Conservation (phyloP, 1,140 invertebrate species). For the Neodiprion fabricii region DNA sequence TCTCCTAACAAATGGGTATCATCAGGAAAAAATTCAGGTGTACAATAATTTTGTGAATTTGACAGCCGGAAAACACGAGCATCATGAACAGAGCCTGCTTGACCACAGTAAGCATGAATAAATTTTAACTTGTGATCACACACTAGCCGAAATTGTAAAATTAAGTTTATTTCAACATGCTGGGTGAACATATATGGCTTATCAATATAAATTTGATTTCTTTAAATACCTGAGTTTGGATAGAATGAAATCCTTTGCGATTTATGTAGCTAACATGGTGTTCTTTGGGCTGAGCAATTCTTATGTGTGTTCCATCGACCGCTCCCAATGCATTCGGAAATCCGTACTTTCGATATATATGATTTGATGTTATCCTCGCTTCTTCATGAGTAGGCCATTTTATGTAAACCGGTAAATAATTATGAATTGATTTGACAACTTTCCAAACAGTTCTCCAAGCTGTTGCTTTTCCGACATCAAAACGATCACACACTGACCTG, state of each 20-base stretch:
- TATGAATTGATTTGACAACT: constrained; percentile 20
- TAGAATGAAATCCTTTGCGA: constrained; percentile 35
- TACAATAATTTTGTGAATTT: constrained; percentile 24
- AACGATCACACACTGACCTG: neutral
- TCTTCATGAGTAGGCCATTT: constrained; percentile 25
- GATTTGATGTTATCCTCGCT: constrained; percentile 16
- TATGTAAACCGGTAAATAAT: constrained; percentile 12
- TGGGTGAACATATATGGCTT: neutral
- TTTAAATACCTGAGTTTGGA: constrained; percentile 22
- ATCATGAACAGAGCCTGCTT: constrained; percentile 37
- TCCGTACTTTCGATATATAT: constrained; percentile 10
- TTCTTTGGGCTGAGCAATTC: constrained; percentile 31
- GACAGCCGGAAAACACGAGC: constrained; percentile 32
- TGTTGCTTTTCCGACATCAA: constrained; percentile 22
- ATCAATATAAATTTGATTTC: neutral
- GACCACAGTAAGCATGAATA: constrained; percentile 30
- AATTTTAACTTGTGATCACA: constrained; percentile 29
- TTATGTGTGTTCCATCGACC: constrained; percentile 37
- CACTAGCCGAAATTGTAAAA: constrained; percentile 27
- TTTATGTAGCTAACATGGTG: constrained; percentile 32
- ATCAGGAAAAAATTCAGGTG: constrained; percentile 31
- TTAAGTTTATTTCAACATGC: neutral
- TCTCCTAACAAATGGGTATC: constrained; percentile 34
- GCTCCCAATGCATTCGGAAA: constrained; percentile 33
- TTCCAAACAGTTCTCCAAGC: constrained; percentile 20